phyloP scores from a whole-genome alignment of 2,888 invertebrate genomes.

The Caenorhabditis angaria region DNA sequence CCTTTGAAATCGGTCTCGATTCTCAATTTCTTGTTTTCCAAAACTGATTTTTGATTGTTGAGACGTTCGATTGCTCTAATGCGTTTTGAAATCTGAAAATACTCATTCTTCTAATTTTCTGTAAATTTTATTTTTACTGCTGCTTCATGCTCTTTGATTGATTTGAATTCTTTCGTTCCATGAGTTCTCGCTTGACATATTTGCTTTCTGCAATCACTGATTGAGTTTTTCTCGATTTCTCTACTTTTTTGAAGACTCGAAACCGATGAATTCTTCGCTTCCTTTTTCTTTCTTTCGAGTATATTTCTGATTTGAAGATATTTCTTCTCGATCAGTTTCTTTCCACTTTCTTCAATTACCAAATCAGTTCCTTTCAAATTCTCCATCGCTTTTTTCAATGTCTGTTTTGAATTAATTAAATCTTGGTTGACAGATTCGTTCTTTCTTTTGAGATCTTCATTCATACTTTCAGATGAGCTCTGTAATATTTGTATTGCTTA shows the following conservation, averaged over 20 bases:
- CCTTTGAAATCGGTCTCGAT: not conserved
- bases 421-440: not conserved
- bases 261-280: not conserved
- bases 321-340: not conserved
- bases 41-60: not conserved
- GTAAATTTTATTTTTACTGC: too few species aligned
- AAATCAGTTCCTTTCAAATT: not conserved
- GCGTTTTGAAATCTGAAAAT: not conserved
- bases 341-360: not conserved
- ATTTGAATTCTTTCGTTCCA: too few species aligned
- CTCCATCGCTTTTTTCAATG: not conserved
- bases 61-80: not conserved
- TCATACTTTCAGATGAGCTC: too few species aligned
- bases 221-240: too few species aligned
- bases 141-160: too few species aligned
- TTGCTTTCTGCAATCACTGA: too few species aligned
- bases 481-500: too few species aligned
- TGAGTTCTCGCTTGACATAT: too few species aligned
- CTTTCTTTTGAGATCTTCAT: too few species aligned
- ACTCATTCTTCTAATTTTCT: too few species aligned
- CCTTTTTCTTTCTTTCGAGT: not conserved
- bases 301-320: not conserved
- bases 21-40: not conserved
- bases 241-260: too few species aligned
- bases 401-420: not conserved